These are phyloP conservation scores for Ophthalmolycus amberensis DNA, from an alignment of 2,113 vertebrate genomes.

Conservation along the genomic window DNA sequence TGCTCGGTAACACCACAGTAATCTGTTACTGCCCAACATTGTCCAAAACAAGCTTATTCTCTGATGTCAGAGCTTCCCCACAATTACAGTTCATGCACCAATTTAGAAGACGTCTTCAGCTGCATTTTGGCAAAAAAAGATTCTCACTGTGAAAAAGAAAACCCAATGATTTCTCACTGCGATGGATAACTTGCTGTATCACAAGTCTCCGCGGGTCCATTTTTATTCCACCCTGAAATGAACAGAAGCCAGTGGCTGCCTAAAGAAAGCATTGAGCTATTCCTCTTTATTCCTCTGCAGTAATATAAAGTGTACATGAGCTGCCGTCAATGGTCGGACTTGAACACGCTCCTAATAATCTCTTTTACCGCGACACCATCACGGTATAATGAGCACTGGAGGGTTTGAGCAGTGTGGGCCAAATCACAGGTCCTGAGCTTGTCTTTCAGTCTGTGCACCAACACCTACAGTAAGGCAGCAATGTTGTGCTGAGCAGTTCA, in stretches of 20 bases:
- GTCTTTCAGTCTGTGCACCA: neutral
- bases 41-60: neutral
- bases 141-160: neutral
- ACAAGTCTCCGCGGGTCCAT: neutral
- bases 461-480: neutral
- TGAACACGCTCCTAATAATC: conserved; percentile 10
- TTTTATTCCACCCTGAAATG: neutral
- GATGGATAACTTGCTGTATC: neutral
- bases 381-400: neutral
- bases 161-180: neutral
- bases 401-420: neutral
- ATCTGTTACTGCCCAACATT: too few relatives aligned
- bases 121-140: neutral
- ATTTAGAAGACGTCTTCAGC: neutral
- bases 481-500: neutral
- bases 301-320: neutral
- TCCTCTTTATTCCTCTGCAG: neutral
- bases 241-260: neutral
- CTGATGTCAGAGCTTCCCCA: neutral
- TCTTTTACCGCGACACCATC: neutral
- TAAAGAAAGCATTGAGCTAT: neutral
- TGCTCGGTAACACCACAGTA: neutral
- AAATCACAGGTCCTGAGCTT: neutral
- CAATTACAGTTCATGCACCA: neutral
- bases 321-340: neutral